A percentile compares a stretch with the other conserved stretches of the same genome.
Conservation (phyloP, 2,113 vertebrate species). For the Sinocyclocheilus anophthalmus region DNA sequence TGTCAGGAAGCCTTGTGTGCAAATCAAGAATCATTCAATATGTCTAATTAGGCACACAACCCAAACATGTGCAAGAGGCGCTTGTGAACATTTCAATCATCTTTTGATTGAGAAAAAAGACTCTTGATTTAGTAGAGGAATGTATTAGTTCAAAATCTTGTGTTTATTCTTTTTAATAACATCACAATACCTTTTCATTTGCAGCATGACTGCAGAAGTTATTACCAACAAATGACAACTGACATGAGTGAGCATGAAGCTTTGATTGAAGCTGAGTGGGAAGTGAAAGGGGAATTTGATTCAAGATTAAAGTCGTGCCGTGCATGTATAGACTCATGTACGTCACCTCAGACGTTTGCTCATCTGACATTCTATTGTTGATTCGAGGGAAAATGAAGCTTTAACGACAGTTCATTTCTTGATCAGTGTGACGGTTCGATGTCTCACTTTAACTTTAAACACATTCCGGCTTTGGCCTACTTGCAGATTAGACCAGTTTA, state of each 20-base stretch:
- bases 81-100: neutral
- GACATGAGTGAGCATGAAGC: constrained; percentile 2
- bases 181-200: constrained; percentile 7
- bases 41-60: neutral
- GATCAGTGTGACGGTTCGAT: neutral
- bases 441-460: neutral
- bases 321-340: neutral
- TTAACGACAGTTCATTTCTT: neutral
- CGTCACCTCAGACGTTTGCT: constrained; percentile 16
- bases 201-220: neutral
- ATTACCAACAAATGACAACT: neutral
- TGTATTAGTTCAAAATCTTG: neutral
- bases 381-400: neutral
- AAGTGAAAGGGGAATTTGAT: neutral
- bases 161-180: constrained; percentile 8
- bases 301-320: neutral
- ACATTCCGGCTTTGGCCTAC: neutral
- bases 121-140: too few relatives aligned
- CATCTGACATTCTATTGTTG: constrained; percentile 6
- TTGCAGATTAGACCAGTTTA: neutral
- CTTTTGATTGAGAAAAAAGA: too few relatives aligned
- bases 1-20: neutral
- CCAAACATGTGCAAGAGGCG: neutral
- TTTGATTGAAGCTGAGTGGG: constrained; percentile 13
- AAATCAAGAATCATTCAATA: constrained; percentile 40